These are phyloP conservation scores for Ibidorhyncha struthersii DNA, from an alignment of 2,113 vertebrate genomes.

Conservation along the genomic window DNA sequence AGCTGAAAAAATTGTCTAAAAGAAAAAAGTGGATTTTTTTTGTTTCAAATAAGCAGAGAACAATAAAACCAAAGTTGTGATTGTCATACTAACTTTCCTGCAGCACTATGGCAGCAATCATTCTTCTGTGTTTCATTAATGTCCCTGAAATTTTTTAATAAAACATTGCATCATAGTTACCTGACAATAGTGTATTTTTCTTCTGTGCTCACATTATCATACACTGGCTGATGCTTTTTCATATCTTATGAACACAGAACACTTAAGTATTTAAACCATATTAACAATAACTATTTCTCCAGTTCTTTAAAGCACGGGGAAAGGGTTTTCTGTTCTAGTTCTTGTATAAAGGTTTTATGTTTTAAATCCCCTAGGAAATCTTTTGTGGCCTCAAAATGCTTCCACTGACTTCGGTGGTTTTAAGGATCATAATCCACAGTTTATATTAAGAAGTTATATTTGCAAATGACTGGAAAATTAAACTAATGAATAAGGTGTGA, in stretches of 20 bases:
- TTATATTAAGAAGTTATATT: not conserved
- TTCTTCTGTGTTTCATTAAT: not conserved
- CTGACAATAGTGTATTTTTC: not conserved
- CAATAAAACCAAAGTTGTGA: not conserved
- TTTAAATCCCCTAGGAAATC: not conserved
- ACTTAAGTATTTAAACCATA: not conserved
- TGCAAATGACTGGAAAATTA: not conserved
- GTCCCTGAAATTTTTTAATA: not conserved
- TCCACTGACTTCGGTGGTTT: not conserved
- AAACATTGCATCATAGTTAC: not conserved
- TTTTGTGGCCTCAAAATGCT: not conserved
- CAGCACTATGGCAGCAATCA: not conserved
- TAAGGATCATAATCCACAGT: not conserved
- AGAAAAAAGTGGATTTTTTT: not conserved
- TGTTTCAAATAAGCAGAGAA: not conserved
- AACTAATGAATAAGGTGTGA: not conserved
- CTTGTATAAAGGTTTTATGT: not conserved
- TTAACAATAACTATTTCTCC: not conserved
- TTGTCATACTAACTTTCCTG: not conserved
- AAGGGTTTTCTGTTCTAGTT: not conserved
- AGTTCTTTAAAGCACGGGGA: not conserved
- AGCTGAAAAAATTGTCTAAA: not conserved
- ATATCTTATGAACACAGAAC: rapidly evolving
- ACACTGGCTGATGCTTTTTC: not conserved
- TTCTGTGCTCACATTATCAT: not conserved